Conservation (phyloP, 2,113 vertebrate genomes). For the Pelmatolapia mariae region DNA sequence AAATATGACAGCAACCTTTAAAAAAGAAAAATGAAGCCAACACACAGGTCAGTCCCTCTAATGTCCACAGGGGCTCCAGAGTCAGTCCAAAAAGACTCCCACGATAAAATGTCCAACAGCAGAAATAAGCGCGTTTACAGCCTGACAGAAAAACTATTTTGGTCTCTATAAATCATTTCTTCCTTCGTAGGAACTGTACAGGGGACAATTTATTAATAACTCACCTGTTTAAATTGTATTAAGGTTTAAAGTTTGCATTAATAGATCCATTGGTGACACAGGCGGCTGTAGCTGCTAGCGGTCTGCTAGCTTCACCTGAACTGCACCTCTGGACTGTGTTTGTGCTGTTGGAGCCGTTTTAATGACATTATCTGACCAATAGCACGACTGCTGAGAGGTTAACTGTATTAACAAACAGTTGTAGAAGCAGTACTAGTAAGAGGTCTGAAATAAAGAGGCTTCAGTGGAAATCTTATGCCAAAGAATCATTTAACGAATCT, state of each 20-base stretch:
- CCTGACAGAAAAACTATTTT: not conserved
- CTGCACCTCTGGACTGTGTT: not conserved
- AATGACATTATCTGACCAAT: not conserved
- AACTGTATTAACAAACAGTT: no score
- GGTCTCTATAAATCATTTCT: not conserved
- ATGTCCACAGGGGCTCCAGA: not conserved
- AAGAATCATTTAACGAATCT: not conserved
- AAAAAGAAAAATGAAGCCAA: not conserved
- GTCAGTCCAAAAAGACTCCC: not conserved
- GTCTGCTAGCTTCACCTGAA: not conserved
- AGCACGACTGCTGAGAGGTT: not conserved
- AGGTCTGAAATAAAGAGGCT: not conserved
- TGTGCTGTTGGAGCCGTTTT: fast-evolving
- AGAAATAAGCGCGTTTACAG: fast-evolving
- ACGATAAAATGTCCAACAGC: not conserved
- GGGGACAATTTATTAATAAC: not conserved
- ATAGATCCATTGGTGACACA: not conserved
- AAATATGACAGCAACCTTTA: not conserved
- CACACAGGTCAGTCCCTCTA: not conserved
- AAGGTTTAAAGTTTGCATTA: not conserved
- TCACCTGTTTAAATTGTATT: not conserved
- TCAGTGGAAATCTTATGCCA: not conserved
- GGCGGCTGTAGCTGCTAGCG: not conserved
- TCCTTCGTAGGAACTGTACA: no score
- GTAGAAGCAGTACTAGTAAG: not conserved